Evolutionary conservation across 2,888 invertebrate species (phyloP).

Genomic region (Acleris emargana): DNA sequence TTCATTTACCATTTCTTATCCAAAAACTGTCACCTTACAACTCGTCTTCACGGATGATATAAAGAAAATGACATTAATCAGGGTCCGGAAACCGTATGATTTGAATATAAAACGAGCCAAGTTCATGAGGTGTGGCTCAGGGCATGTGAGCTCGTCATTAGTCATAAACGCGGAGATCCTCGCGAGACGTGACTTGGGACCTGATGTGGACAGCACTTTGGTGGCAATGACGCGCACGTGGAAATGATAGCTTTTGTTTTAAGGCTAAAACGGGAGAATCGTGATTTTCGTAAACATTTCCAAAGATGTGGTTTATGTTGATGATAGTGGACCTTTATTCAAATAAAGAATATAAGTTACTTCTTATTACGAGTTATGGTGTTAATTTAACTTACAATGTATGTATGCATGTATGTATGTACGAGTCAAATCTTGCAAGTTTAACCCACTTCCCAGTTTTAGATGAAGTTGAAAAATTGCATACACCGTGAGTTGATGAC

Average conservation of each 20-base stretch:
- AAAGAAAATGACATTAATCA: slow-evolving; percentile 81
- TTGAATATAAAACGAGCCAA: slow-evolving; percentile 76
- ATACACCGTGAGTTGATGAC: too few relatives aligned
- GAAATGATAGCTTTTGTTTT: slow-evolving; percentile 34
- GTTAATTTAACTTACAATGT: too few relatives aligned
- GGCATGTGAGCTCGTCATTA: slow-evolving; percentile 80
- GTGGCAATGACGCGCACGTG: slow-evolving; percentile 45
- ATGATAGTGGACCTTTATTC: too few relatives aligned
- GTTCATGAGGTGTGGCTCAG: slow-evolving; percentile 61
- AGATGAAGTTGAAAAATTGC: too few relatives aligned
- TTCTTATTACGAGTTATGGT: too few relatives aligned
- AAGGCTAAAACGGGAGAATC: not conserved
- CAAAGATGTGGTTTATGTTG: too few relatives aligned
- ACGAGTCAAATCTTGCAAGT: too few relatives aligned
- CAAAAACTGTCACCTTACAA: slow-evolving; percentile 42
- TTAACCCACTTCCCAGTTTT: too few relatives aligned
- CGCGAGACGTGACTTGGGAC: slow-evolving; percentile 66
- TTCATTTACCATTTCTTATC: slow-evolving; percentile 6
- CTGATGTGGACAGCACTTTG: slow-evolving; percentile 58
- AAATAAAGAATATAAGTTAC: too few relatives aligned
- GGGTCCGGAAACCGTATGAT: slow-evolving; percentile 77
- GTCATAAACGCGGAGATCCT: slow-evolving; percentile 71
- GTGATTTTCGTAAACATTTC: not conserved
- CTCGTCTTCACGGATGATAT: slow-evolving; percentile 63
- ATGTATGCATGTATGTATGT: too few relatives aligned